A percentile compares a stretch with the other conserved stretches of the same genome.
Evolutionary conservation across 2,113 vertebrate genomes (phyloP).

Genomic region (Oriolus oriolus): DNA sequence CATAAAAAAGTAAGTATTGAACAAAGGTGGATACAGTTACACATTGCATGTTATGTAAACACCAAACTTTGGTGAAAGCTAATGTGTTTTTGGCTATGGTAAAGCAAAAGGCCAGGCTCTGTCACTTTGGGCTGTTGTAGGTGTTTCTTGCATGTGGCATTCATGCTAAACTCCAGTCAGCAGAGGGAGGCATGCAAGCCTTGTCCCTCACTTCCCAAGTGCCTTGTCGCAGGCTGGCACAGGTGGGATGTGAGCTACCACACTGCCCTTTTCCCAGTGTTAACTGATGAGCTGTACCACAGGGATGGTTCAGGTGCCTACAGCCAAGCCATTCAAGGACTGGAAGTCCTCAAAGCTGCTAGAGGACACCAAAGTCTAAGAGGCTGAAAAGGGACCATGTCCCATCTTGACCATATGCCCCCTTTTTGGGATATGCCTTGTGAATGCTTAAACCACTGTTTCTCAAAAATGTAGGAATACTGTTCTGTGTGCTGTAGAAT

Average conservation of each 20-base stretch:
- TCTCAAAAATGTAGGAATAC: neutral
- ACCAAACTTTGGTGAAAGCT: neutral
- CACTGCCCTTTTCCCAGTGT: neutral
- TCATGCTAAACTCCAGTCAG: fast-evolving
- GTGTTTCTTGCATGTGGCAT: neutral
- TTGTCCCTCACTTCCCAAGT: fast-evolving
- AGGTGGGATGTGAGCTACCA: neutral
- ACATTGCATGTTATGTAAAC: fast-evolving
- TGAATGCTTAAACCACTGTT: neutral
- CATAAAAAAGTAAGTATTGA: slow-evolving; percentile 78
- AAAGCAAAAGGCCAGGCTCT: neutral
- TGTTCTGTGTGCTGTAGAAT: neutral
- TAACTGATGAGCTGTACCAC: neutral
- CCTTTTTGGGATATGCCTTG: neutral
- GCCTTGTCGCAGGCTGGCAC: fast-evolving
- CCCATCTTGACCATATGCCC: neutral
- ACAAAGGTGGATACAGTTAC: neutral
- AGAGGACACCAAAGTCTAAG: neutral
- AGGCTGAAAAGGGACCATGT: neutral
- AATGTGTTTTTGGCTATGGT: fast-evolving
- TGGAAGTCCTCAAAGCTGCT: neutral
- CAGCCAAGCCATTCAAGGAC: neutral
- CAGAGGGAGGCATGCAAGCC: neutral
- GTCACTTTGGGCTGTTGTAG: fast-evolving
- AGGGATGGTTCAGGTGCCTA: neutral